Percentiles rank a stretch among this genome's conserved stretches.
These are phyloP conservation scores for Nebria brevicollis DNA, from an alignment of 2,888 invertebrate species.

Conservation along the genomic window DNA sequence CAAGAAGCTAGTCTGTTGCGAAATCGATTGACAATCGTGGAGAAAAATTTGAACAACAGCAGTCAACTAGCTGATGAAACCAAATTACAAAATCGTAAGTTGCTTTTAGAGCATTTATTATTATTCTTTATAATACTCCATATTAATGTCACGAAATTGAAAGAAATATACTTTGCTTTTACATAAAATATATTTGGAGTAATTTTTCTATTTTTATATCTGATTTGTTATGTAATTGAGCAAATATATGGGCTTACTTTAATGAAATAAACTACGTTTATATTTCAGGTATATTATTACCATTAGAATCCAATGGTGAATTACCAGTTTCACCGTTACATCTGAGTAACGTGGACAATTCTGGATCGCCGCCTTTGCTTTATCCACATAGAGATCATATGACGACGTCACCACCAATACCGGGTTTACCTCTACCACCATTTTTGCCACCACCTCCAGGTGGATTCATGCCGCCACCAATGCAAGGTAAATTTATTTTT, in stretches of 20 bases:
- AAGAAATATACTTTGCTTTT: no score
- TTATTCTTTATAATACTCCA: background rate
- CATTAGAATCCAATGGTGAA: conserved; percentile 66
- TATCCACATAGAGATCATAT: conserved; percentile 59
- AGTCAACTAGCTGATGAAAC: conserved; percentile 60
- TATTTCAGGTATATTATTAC: conserved; percentile 66
- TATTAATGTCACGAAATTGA: no score
- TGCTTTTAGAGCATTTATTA: background rate
- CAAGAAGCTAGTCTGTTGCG: conserved; percentile 76
- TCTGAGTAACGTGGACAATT: conserved; percentile 61
- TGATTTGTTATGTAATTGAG: no score
- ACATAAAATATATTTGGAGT: no score
- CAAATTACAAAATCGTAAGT: conserved; percentile 66
- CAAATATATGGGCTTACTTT: conserved; percentile 5
- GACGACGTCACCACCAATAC: conserved; percentile 63
- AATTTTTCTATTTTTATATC: no score
- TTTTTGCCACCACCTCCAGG: conserved; percentile 73
- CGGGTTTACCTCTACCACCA: conserved; percentile 68
- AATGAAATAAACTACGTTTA: conserved; percentile 39
- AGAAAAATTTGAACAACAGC: conserved; percentile 63
- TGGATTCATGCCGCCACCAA: conserved; percentile 71
- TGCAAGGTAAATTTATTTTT: conserved; percentile 52
- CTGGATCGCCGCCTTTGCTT: conserved; percentile 62
- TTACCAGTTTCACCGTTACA: conserved; percentile 63
- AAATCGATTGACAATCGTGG: conserved; percentile 69